Base-by-base conservation (phyloP, 1,140 invertebrate species). In the Euwallacea fornicatus region DNA sequence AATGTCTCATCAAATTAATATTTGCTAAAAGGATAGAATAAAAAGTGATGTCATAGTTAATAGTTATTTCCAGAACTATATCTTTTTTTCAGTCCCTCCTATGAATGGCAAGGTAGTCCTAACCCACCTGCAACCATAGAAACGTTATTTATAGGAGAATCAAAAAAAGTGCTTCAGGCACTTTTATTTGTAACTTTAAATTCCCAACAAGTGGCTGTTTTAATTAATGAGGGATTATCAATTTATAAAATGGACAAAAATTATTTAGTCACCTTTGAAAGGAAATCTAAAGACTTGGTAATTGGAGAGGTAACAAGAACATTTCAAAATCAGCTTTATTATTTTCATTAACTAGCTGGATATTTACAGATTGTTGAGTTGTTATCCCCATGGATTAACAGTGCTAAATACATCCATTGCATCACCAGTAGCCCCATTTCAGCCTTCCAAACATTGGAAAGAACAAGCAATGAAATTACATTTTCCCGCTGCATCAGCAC, bases 81-180 rank as follows among this genome's bases (percentile, higher is more conserved):
- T 4, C 11, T 50, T 6, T 53, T 76, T 60, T 77, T 44, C 50
- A 78, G 77, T 10, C 72, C 67, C 16, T 16, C 58, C 11, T 53
- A 75, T 11, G 71, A 76, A 54, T 79, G 77, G 78, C 60, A 74
- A 60, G 71, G 73, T 6, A 61, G 66, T 15, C 54, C 56, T 56
- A 47, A 69, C 50, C 42, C 66, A 8, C 74, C 75, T 13, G 21
- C 65, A 42, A 21, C 50, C 46, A 73, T 79, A 47, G 64, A 77
- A 21, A 72, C 44, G 7, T 53, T 80, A 15, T 54, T 79, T 59
- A 72, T 80, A 69, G 47, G 73, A 47, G 79, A 80, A 68, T 73
- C 75, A 11, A 50, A 42, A 54, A 76, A 68, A 54, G 59, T 76
- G 8, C 67, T 73, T 16, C 73, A 74, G 44, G 4, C 21, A 33